A percentile compares a stretch with the other conserved stretches of the same genome.
Conservation (phyloP, 2,113 vertebrate genomes). For the Hemichromis elongatus region DNA sequence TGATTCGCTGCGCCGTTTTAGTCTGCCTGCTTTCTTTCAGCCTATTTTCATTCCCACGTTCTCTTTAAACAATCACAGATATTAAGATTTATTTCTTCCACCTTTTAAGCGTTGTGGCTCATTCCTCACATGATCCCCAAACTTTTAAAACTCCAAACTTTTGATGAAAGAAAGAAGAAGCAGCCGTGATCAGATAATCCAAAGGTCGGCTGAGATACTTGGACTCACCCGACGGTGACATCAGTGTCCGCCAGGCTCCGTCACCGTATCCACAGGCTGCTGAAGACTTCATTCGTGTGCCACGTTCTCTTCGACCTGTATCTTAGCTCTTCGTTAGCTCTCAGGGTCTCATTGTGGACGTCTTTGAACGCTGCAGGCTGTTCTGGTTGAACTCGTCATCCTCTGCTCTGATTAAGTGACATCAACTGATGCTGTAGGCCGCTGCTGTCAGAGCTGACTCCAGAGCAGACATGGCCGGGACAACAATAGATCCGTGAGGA, state of each 20-base stretch:
- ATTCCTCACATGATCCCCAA: background rate
- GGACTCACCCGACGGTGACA: background rate
- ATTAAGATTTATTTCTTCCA: background rate
- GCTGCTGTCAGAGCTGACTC: background rate
- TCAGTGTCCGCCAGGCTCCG: background rate
- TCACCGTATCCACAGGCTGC: background rate
- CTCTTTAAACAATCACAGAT: background rate
- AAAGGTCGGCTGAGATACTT: background rate
- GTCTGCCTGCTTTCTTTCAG: background rate
- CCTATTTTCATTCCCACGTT: background rate
- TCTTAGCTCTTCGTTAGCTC: background rate
- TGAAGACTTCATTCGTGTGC: background rate
- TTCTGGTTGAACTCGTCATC: background rate
- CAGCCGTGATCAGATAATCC: background rate
- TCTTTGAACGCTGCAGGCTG: background rate
- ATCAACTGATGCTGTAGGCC: background rate
- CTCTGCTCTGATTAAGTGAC: background rate
- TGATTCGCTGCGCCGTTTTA: background rate
- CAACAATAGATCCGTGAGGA: too few relatives aligned
- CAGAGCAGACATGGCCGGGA: background rate
- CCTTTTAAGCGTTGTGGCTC: background rate
- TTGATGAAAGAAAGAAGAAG: background rate
- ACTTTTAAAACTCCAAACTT: background rate
- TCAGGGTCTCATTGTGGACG: background rate
- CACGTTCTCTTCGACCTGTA: background rate